Conservation (phyloP, 2,888 invertebrate species). For the Phragmatobia fuliginosa region DNA sequence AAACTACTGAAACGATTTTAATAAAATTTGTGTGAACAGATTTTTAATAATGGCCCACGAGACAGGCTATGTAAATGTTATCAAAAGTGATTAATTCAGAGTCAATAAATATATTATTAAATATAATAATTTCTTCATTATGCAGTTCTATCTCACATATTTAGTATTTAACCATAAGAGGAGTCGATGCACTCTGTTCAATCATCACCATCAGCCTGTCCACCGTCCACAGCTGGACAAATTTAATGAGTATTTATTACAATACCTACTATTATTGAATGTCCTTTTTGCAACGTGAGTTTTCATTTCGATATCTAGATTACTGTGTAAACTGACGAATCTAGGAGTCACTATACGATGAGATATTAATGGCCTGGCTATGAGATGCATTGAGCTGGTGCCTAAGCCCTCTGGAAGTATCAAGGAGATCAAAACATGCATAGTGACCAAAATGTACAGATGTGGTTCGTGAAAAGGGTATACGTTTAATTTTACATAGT, state of each 20-base stretch:
- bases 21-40: no score
- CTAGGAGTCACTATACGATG: not conserved
- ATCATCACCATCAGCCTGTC: no score
- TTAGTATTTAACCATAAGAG: not conserved
- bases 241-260: not conserved
- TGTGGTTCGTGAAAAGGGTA: not conserved
- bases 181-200: no score
- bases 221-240: no score
- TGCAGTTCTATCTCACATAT: no score
- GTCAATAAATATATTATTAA: no score
- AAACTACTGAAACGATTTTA: no score
- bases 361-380: not conserved
- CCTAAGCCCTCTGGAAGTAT: not conserved
- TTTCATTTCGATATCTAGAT: not conserved
- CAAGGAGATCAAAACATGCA: conserved; percentile 1
- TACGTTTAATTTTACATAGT: not conserved
- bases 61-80: no score
- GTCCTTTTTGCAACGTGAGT: not conserved
- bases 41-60: no score
- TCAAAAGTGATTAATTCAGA: no score
- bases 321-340: not conserved
- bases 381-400: not conserved
- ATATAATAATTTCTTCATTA: no score
- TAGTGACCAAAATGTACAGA: not conserved
- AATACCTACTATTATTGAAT: not conserved